These are phyloP conservation scores for Cryptocephalus primarius DNA, from an alignment of 2,888 invertebrate genomes.

Conservation along the genomic window DNA sequence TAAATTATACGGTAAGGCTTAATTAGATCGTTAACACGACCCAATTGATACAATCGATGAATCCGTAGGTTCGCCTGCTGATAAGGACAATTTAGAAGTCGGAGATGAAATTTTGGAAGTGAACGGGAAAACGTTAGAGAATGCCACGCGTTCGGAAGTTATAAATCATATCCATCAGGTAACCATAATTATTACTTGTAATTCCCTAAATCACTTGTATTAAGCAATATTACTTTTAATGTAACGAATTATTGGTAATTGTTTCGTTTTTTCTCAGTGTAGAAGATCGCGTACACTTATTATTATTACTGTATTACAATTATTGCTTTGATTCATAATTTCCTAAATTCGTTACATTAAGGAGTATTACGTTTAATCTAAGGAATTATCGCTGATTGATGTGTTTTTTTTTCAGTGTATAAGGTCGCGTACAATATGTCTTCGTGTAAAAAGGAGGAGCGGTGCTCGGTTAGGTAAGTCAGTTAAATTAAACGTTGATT, in stretches of 20 bases:
- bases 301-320: too few relatives aligned
- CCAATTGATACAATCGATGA: too few relatives aligned
- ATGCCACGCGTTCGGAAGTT: slow-evolving; percentile 85
- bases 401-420: slow-evolving; percentile 68
- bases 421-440: slow-evolving; percentile 86
- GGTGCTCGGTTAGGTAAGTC: slow-evolving; percentile 80
- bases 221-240: too few relatives aligned
- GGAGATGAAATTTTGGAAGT: slow-evolving; percentile 97
- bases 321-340: too few relatives aligned
- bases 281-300: slow-evolving; percentile 88
- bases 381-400: too few relatives aligned
- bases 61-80: slow-evolving; percentile 70
- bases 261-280: slow-evolving; percentile 57
- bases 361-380: too few relatives aligned
- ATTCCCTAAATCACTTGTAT: neutral
- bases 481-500: neutral
- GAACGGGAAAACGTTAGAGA: slow-evolving; percentile 85
- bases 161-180: slow-evolving; percentile 94
- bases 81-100: slow-evolving; percentile 86
- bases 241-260: too few relatives aligned
- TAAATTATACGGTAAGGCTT: slow-evolving; percentile 71
- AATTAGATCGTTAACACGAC: too few relatives aligned
- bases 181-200: slow-evolving; percentile 11
- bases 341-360: too few relatives aligned
- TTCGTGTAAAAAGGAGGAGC: slow-evolving; percentile 81